Conservation (phyloP, 2,888 invertebrate genomes). For the Andrena minutula region DNA sequence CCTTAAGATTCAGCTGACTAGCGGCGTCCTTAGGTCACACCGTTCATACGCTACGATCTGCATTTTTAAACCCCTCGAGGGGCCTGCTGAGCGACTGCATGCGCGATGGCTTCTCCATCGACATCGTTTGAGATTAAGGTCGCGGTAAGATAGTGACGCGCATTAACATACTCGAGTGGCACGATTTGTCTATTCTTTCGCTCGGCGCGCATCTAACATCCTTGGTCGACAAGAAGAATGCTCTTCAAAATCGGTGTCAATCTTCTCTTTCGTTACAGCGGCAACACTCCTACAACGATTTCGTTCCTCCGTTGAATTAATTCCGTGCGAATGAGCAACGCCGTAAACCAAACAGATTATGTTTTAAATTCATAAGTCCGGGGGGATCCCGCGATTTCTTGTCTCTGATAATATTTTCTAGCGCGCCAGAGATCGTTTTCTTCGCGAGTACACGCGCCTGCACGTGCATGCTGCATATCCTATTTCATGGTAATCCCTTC, state of each 20-base stretch:
- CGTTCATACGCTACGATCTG: constrained; percentile 57
- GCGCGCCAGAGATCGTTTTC: constrained; percentile 51
- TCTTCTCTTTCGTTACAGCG: background rate
- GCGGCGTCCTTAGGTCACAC: constrained; percentile 59
- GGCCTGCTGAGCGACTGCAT: constrained; percentile 48
- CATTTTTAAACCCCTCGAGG: constrained; percentile 71
- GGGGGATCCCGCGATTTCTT: constrained; percentile 21
- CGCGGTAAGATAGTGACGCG: constrained; percentile 40
- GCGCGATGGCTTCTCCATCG: constrained; percentile 46
- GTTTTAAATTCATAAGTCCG: background rate
- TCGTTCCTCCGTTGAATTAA: background rate
- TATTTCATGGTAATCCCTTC: constrained; percentile 47
- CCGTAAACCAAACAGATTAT: background rate
- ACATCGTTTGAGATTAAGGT: constrained; percentile 66
- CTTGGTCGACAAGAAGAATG: constrained; percentile 1
- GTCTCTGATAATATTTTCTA: constrained; percentile 62
- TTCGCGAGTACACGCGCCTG: constrained; percentile 32
- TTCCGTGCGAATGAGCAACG: background rate
- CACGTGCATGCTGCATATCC: constrained; percentile 16
- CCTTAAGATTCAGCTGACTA: constrained; percentile 73
- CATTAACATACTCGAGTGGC: constrained; percentile 61
- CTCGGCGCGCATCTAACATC: constrained; percentile 42
- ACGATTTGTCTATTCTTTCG: constrained; percentile 39
- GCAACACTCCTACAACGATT: background rate
- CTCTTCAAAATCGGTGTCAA: constrained; percentile 18